phyloP scores from a whole-genome alignment of 2,113 vertebrate species.

The Gila orcuttii region DNA sequence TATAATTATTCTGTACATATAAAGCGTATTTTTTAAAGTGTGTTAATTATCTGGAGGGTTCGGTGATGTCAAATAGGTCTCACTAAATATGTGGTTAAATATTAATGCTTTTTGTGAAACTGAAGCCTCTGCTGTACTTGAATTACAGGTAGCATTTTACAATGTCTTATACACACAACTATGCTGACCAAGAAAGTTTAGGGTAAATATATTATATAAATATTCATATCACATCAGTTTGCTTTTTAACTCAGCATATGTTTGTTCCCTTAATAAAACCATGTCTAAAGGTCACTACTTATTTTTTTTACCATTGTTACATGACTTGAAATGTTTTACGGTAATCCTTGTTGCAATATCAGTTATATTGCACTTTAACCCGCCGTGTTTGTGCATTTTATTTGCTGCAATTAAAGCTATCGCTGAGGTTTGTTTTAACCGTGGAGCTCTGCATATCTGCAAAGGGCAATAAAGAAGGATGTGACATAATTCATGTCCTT shows the following conservation, averaged over 20 bases:
- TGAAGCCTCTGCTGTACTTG: constrained; percentile 45
- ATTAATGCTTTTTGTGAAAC: constrained; percentile 55
- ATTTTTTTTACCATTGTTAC: background rate
- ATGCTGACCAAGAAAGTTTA: background rate
- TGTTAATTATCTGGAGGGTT: constrained; percentile 42
- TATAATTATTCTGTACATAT: background rate
- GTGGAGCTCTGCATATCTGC: background rate
- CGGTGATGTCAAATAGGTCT: constrained; percentile 42
- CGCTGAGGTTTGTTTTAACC: background rate
- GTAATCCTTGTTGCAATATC: constrained; percentile 1
- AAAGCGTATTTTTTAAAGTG: constrained; percentile 5
- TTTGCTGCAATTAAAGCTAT: constrained; percentile 24
- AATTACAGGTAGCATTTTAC: constrained; percentile 52
- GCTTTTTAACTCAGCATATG: background rate
- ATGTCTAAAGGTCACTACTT: background rate
- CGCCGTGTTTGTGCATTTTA: background rate
- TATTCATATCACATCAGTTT: background rate
- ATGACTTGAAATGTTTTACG: background rate
- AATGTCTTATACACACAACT: constrained; percentile 14
- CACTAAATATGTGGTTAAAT: constrained; percentile 52
- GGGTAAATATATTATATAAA: background rate
- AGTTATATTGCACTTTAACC: constrained; percentile 31
- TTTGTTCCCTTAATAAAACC: background rate
- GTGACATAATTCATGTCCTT: constrained; percentile 4
- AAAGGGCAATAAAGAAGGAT: background rate